phyloP scores from a whole-genome alignment of 2,888 invertebrate genomes.

The Leptothorax acervorum region DNA sequence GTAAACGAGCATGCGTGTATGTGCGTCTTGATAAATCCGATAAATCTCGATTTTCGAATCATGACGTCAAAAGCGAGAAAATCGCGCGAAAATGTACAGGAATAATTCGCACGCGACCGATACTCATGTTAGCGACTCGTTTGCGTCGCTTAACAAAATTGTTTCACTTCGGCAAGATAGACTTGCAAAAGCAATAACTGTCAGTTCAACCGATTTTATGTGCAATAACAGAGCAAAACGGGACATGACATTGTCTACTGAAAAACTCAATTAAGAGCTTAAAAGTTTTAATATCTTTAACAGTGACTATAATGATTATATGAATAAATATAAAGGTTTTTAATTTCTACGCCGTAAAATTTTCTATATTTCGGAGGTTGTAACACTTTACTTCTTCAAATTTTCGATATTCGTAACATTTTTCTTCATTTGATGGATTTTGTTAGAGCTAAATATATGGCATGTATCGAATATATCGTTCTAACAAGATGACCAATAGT shows the following conservation, averaged over 20 bases:
- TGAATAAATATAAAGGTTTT: neutral
- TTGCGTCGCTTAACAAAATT: neutral
- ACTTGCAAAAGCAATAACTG: neutral
- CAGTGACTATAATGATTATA: neutral
- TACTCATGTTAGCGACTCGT: neutral
- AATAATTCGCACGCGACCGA: neutral
- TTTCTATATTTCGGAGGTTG: neutral
- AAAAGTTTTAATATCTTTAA: neutral
- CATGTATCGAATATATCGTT: neutral
- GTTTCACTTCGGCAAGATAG: neutral
- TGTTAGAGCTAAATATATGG: neutral
- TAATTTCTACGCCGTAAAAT: neutral
- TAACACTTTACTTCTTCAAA: neutral
- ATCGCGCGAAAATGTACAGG: neutral
- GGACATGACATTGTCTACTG: neutral
- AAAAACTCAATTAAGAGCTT: neutral
- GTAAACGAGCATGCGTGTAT: slow-evolving; percentile 3
- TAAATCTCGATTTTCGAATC: neutral
- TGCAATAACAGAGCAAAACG: neutral
- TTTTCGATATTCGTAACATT: neutral
- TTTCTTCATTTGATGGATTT: neutral
- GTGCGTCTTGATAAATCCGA: neutral
- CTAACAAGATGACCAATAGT: neutral
- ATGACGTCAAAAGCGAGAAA: neutral
- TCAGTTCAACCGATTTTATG: neutral